A percentile compares a stretch with the other conserved stretches of the same genome.
Conservation (phyloP, 2,113 vertebrate genomes). For the Agelaius phoeniceus region DNA sequence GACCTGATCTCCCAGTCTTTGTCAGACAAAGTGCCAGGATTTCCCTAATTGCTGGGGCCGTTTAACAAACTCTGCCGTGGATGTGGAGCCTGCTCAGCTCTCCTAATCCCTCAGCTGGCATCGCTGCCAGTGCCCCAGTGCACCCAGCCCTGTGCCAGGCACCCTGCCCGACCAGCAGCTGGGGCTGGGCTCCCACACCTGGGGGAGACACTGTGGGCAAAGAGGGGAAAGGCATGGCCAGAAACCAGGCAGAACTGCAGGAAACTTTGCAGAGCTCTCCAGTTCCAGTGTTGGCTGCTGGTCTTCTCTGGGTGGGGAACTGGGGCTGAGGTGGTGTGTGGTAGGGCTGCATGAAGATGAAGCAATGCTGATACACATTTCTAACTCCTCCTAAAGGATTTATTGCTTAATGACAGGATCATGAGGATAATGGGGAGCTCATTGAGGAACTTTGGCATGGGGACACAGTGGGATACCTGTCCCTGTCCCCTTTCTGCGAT, state of each 20-base stretch:
- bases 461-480: fast-evolving
- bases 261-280: neutral
- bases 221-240: fast-evolving
- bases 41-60: neutral
- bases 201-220: fast-evolving
- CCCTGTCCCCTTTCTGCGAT: neutral
- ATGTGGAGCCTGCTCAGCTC: neutral
- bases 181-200: fast-evolving
- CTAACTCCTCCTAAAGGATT: neutral
- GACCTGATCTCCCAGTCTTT: conserved; percentile 13
- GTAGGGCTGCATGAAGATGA: neutral
- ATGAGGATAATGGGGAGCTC: neutral
- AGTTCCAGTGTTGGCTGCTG: fast-evolving
- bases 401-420: neutral
- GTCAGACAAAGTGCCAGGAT: conserved; percentile 22
- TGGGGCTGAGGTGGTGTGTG: fast-evolving
- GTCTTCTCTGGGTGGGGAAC: neutral
- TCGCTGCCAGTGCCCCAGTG: fast-evolving
- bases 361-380: neutral
- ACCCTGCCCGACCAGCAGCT: neutral
- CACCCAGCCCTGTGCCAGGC: neutral
- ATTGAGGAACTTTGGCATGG: fast-evolving
- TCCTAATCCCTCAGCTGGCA: conserved; percentile 34
- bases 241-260: neutral
- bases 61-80: neutral